These are phyloP conservation scores for Onthophagus taurus DNA, from an alignment of 1,140 invertebrate species.

Conservation along the genomic window DNA sequence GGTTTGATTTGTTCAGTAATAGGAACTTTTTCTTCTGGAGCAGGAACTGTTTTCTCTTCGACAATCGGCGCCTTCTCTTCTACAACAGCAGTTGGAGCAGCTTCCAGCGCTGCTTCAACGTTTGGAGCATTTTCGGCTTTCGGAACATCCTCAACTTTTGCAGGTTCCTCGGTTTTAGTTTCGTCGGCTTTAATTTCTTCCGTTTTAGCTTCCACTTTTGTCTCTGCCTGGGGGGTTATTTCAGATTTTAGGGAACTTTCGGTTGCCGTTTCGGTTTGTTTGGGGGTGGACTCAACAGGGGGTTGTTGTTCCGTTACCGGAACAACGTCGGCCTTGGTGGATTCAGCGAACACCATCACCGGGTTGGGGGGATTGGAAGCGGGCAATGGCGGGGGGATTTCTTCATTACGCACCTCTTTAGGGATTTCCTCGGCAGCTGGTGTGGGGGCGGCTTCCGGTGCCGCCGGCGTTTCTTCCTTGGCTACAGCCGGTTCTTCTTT, in stretches of 20 bases:
- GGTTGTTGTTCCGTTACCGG: constrained; percentile 10
- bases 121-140: constrained; percentile 1
- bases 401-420: constrained; percentile 39
- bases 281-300: constrained; percentile 6
- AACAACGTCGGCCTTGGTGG: constrained; percentile 31
- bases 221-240: neutral
- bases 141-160: neutral
- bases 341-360: constrained; percentile 36
- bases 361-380: constrained; percentile 36
- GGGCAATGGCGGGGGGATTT: constrained; percentile 36
- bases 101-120: neutral
- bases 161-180: neutral
- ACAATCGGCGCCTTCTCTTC: no score
- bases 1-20: no score
- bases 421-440: constrained; percentile 20
- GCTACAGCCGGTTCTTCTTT: constrained; percentile 18
- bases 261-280: neutral
- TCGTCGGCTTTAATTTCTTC: neutral
- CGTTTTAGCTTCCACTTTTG: constrained; percentile 1
- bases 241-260: neutral
- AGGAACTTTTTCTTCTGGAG: no score
- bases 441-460: constrained; percentile 19
- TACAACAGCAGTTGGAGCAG: neutral
- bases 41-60: no score
- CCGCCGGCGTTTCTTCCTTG: constrained; percentile 14